phyloP scores from a whole-genome alignment of 2,888 invertebrate species.

The Acanthoscelides obtectus region DNA sequence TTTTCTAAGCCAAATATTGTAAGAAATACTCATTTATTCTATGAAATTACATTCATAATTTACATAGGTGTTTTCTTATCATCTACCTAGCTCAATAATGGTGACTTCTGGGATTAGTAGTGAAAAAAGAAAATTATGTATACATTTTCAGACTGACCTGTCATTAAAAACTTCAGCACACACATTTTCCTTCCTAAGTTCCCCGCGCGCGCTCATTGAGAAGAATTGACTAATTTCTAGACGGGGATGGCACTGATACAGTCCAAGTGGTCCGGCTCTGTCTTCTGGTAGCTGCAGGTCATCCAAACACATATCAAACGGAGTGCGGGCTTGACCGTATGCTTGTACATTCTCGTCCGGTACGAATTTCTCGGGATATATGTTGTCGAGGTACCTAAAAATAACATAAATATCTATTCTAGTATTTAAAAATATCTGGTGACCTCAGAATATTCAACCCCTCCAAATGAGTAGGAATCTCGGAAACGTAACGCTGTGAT shows the following conservation, averaged over 20 bases:
- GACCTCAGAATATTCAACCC: too few species aligned
- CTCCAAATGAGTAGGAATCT: too few species aligned
- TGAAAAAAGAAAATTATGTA: too few species aligned
- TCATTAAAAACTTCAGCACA: constrained; percentile 62
- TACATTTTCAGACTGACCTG: not conserved
- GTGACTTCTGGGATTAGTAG: too few species aligned
- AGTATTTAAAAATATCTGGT: too few species aligned
- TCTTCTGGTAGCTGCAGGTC: constrained; percentile 70
- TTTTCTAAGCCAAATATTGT: too few species aligned
- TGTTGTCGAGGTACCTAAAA: constrained; percentile 62
- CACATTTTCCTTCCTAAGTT: constrained; percentile 70
- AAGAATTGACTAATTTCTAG: constrained; percentile 70
- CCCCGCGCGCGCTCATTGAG: constrained; percentile 63
- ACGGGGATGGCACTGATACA: constrained; percentile 68
- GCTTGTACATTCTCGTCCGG: constrained; percentile 75
- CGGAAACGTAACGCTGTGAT: too few species aligned
- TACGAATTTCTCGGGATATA: constrained; percentile 88
- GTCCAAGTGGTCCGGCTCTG: constrained; percentile 63
- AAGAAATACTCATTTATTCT: too few species aligned
- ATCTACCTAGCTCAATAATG: too few species aligned
- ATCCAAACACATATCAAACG: constrained; percentile 68
- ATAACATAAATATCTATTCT: too few species aligned
- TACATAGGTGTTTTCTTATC: too few species aligned
- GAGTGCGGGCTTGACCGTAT: constrained; percentile 64
- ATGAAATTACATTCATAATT: too few species aligned